A percentile compares a stretch with the other conserved stretches of the same genome.
phyloP scores from a whole-genome alignment of 2,113 vertebrate genomes.

The Odobenus rosmarus region DNA sequence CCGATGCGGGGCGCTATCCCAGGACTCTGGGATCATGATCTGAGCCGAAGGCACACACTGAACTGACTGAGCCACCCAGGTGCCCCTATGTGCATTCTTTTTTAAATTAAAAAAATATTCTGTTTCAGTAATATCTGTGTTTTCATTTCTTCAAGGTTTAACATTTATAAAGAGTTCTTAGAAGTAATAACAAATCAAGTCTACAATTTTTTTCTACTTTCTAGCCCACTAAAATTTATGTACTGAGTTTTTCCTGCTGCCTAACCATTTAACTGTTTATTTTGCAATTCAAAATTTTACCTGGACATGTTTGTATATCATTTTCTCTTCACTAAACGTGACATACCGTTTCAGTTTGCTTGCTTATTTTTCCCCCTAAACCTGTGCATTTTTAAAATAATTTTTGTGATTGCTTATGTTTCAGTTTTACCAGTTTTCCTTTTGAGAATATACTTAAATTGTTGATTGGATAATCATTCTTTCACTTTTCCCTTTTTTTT shows the following conservation, averaged over 20 bases:
- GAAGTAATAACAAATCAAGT: background rate
- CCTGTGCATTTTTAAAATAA: background rate
- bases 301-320: background rate
- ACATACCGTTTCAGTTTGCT: background rate
- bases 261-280: background rate
- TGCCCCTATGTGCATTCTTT: background rate
- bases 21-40: too few species aligned
- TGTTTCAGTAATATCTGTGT: background rate
- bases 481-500: background rate
- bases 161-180: background rate
- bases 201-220: background rate
- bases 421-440: background rate
- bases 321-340: background rate
- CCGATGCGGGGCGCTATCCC: too few species aligned
- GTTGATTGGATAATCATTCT: background rate
- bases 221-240: background rate
- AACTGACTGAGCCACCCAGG: too few species aligned
- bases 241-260: background rate
- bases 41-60: too few species aligned
- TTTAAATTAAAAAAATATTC: constrained; percentile 22
- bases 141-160: constrained; percentile 1
- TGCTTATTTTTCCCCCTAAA: background rate
- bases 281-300: constrained; percentile 25
- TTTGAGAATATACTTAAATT: background rate
- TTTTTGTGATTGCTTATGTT: background rate